Percentiles rank a stretch among this genome's conserved stretches.
Evolutionary conservation across 2,797 vertebrate species (phyloP).

Genomic region (Hipposideros larvatus): DNA sequence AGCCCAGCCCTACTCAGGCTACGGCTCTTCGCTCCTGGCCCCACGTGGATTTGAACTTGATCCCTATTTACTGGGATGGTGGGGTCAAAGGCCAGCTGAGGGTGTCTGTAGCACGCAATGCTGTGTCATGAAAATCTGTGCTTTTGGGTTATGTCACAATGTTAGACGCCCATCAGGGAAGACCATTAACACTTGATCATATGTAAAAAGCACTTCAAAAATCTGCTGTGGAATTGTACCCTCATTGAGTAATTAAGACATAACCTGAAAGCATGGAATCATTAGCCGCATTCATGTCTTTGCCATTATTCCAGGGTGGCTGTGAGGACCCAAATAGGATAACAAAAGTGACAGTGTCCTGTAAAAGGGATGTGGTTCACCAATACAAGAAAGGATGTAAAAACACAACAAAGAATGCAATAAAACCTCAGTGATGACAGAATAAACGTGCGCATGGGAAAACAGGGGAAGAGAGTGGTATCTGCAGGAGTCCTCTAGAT

Average conservation of each 20-base stretch:
- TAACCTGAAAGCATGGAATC: not conserved
- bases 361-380: not conserved
- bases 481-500: not conserved
- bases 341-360: not conserved
- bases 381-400: not conserved
- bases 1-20: not conserved
- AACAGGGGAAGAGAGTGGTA: not conserved
- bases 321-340: not conserved
- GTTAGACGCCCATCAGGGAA: not conserved
- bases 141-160: conserved; percentile 15
- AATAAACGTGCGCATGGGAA: not conserved
- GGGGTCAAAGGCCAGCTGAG: not conserved
- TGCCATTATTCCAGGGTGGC: not conserved
- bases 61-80: conserved; percentile 1
- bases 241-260: conserved; percentile 18
- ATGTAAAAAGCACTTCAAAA: conserved; percentile 29
- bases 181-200: not conserved
- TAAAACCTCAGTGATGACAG: not conserved
- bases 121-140: conserved; percentile 6
- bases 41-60: conserved; percentile 1
- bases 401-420: not conserved
- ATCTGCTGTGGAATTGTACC: not conserved
- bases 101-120: not conserved
- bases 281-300: not conserved
- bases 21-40: not conserved